Base-by-base conservation (phyloP, 2,888 invertebrate genomes). In the Xiphydria camelus region DNA sequence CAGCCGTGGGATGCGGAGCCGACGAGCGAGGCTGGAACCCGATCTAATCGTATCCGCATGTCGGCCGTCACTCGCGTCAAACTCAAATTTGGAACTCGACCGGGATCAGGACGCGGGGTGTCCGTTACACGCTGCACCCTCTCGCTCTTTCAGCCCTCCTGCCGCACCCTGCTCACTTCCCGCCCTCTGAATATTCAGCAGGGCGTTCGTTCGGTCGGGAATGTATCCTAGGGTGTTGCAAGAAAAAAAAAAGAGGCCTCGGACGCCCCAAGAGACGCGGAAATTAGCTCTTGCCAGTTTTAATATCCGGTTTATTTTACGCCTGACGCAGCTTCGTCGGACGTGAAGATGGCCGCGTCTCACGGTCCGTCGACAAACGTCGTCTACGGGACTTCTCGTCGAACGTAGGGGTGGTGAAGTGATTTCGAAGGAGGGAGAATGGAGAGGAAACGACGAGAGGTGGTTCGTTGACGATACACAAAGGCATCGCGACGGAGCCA, bases 291-390 rank as follows among this genome's bases (percentile, higher is more conserved):
- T 53, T 55, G 54, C 58, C 62, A 61, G 61, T 64, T 68, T 68
- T 67, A 68, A 68, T 68, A 68, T 68, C 68, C 67, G 68, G 61
- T 67, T 68, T 61, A 63, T 65, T 68, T 64, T 64, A 64, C 62
- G n/a, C n/a, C 62, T 58, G 50, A 43, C 49, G 45, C 48, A 43
- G 18, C 44, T 12, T 4, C 29, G 29, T 14, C 29, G 3, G 12
- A 29, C 14, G 6, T 4, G 12, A 2, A 12, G 12, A 12, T 7
- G 2, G 15, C 29, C 6, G 29, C 12, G 3, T 29, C 12, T 29
- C 29, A 5, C 15, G n/a, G n/a, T n/a, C n/a, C n/a, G n/a, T n/a
- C n/a, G n/a, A n/a, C n/a, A n/a, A n/a, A n/a, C n/a, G n/a, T n/a
- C n/a, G n/a, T n/a, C n/a, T n/a, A n/a, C n/a, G n/a, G n/a, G n/a